Evolutionary conservation across 2,797 vertebrate genomes (phyloP), one percentile per base, ranked within the genome.

Genomic region (Parauchenoglanis ngamensis): DNA sequence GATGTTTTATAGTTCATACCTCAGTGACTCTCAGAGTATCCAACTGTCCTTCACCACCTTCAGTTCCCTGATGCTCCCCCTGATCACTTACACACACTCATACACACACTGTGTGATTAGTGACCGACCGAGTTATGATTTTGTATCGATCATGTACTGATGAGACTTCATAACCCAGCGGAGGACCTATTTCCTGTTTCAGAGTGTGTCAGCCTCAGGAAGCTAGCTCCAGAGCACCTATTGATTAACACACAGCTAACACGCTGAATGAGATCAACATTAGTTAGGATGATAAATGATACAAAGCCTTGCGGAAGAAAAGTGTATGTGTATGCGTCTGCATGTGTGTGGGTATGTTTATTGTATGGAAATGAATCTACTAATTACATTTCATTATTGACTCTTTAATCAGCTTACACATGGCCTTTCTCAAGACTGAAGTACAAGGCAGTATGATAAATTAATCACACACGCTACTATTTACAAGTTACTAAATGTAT

Each of bases 1-100:
- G 89, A 89, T 86, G 86, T 90, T 92, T 89, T 93, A 90, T 90
- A 92, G 87, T 92, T 91, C 90, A 82, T 85, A 88, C 88, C 79
- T 87, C 79, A 61, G 54, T 85, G 89, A 77, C 87, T 87, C 23
- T 11, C 82, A 44, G 85, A 65, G 61, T 85, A 85, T 52, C 67
- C 78, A 85, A 85, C 83, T 88, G 91, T 88, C 90, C 91, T 75
- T 84, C 89, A 78, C 63, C 75, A 73, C 86, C 73, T 86, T 79
- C 68, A 78, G 77, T 12, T 83, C 4, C 17, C 57, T 82, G 44
- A 52, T 49, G 40, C 59, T 46, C 17, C 21, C 79, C 67, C 76
- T 59, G 54, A 65, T 49, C 49, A 63, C 59, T 57, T 82, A 87
- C 68, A 40, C 65, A 54, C 75, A 21, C 49, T 19, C n/a, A 35